Base-by-base conservation (phyloP, 2,888 invertebrate genomes). In the Dryococelus australis region DNA sequence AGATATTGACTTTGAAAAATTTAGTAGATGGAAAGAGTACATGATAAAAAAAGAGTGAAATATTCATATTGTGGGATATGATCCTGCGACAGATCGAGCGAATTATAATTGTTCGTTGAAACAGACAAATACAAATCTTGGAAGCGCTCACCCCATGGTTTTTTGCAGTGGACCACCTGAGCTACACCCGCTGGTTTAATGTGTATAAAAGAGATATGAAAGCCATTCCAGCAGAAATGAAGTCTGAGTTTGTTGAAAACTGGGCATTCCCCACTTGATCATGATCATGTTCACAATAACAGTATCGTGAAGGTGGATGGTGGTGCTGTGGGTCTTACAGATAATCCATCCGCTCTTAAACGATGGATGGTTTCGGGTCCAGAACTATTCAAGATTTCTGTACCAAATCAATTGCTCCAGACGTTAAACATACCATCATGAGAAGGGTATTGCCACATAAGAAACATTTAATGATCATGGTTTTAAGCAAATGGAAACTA, bases 281-380 rank as follows among this genome's bases (percentile, higher is more conserved):
- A 47, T 0, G 2, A 3, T 80, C 80, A 16, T 12, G n/a, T 10
- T 4, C n/a, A 80, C 28, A 80, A 80, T 80, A 80, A 35, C 35
- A 35, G n/a, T n/a, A 80, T 80, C 13, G 80, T 9, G 80, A 80
- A 80, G 80, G 24, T 12, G 4, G 28, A 4, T 80, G 80, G 24
- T n/a, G n/a, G 26, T 80, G 80, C n/a, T n/a, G 80, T n/a, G n/a
- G 12, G 80, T 28, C 80, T 80, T 24, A n/a, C n/a, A 26, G 80
- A 80, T 0, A 80, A n/a, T 24, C 80, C 80, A 80, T 80, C 28
- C 4, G n/a, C 0, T 80, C 80, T 80, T 20, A 80, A 80, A n/a
- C 26, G 80, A 28, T 80, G 80, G 80, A n/a, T 80, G 80, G 26
- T n/a, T 80, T 80, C 80, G n/a, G 80, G 80, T 80, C 80, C 80